phyloP scores from a whole-genome alignment of 2,113 vertebrate species.

The Eulemur macaco region DNA sequence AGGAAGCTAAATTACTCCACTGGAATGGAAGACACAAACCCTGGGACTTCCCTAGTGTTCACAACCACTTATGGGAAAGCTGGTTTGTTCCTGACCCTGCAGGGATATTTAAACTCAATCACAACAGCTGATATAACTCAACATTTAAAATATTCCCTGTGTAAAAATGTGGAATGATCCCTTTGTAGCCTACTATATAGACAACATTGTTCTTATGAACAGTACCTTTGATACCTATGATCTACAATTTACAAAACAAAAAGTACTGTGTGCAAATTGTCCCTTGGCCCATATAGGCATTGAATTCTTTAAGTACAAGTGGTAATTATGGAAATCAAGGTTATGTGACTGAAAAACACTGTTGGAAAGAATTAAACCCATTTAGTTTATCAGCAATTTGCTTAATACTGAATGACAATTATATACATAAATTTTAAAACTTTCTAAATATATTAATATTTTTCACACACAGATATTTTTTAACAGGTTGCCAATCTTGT shows the following conservation, averaged over 20 bases:
- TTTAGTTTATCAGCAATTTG: neutral
- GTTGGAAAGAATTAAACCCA: neutral
- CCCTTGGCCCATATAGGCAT: accelerated
- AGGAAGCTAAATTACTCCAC: constrained; percentile 93
- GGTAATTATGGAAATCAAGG: neutral
- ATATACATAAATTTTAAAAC: neutral
- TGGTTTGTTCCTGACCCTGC: constrained; percentile 97
- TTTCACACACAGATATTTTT: constrained; percentile 2
- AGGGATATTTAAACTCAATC: constrained; percentile 88
- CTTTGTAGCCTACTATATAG: neutral
- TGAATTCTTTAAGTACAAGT: neutral
- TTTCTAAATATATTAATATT: neutral
- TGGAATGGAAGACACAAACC: constrained; percentile 98
- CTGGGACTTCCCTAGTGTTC: constrained; percentile 92
- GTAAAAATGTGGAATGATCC: neutral
- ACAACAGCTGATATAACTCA: constrained; percentile 76
- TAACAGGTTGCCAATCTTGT: neutral
- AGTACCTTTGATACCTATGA: neutral
- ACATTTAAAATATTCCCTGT: neutral
- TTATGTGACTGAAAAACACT: neutral
- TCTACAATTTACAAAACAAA: neutral
- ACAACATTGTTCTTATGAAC: neutral
- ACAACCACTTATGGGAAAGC: constrained; percentile 93
- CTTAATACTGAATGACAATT: neutral
- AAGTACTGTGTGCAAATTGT: neutral